Percentiles rank a stretch among this genome's conserved stretches.
phyloP scores from a whole-genome alignment of 1,140 invertebrate genomes.

The Planococcus citri region DNA sequence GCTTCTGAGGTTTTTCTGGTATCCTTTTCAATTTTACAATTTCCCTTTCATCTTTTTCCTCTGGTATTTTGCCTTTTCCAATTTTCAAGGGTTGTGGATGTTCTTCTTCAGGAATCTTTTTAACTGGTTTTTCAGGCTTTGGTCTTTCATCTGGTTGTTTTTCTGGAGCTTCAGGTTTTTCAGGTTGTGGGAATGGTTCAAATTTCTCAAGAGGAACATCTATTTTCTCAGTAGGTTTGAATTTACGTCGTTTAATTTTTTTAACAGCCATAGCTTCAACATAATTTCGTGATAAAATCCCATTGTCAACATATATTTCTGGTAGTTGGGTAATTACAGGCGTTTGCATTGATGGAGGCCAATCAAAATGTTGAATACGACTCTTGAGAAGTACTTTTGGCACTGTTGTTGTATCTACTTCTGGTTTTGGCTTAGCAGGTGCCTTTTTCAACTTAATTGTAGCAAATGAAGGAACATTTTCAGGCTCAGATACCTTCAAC shows the following conservation, averaged over 20 bases:
- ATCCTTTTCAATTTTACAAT: slow-evolving; percentile 32
- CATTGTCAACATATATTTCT: slow-evolving; percentile 38
- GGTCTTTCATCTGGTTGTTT: slow-evolving; percentile 34
- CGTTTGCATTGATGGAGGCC: slow-evolving; percentile 35
- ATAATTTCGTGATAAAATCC: slow-evolving; percentile 52
- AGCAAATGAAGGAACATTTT: slow-evolving; percentile 43
- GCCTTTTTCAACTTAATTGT: slow-evolving; percentile 51
- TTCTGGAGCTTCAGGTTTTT: slow-evolving; percentile 37
- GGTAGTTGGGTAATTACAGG: slow-evolving; percentile 1
- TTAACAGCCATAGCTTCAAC: slow-evolving; percentile 49
- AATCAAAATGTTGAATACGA: slow-evolving; percentile 41
- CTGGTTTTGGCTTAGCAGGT: slow-evolving; percentile 37
- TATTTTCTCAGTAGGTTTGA: slow-evolving; percentile 24
- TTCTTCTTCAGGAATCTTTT: slow-evolving; percentile 26
- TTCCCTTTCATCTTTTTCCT: slow-evolving; percentile 22
- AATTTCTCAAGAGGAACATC: slow-evolving; percentile 43
- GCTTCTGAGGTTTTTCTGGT: slow-evolving; percentile 27
- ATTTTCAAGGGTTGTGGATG: slow-evolving; percentile 26
- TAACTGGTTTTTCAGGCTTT: slow-evolving; percentile 31
- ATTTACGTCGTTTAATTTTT: slow-evolving; percentile 42
- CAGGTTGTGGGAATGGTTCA: slow-evolving; percentile 40
- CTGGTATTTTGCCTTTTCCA: slow-evolving; percentile 24
- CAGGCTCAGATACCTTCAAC: slow-evolving; percentile 34
- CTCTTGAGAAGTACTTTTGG: slow-evolving; percentile 53
- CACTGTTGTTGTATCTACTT: slow-evolving; percentile 37